Base-by-base conservation (phyloP, 2,113 vertebrate genomes). In the Sclerurus mexicanus region DNA sequence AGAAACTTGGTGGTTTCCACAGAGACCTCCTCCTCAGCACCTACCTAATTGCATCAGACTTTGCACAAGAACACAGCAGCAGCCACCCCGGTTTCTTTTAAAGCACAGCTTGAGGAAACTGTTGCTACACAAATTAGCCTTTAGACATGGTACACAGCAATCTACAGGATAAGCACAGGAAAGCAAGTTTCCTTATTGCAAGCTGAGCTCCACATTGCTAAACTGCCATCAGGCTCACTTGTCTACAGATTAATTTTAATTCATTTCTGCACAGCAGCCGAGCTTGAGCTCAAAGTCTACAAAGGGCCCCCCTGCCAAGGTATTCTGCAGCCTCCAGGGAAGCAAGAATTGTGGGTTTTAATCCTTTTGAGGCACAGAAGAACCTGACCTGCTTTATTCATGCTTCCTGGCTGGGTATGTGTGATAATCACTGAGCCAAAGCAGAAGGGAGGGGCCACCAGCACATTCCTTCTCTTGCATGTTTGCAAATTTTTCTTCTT, bases 311-410 rank as follows among this genome's bases (percentile, higher is more conserved):
- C 71, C 82, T 49, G 75, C 85, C 85, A 94, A 90, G 66, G 55
- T 58, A 90, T 67, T 39, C 79, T 93, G 53, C 46, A 74, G 67
- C 37, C 53, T 90, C 85, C 75, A 74, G 42, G 67, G 63, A 90
- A 47, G 75, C 37, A 86, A 66, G 62, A 84, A 90, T 62, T 80
- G 59, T 74, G 16, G 10, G 16, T 0, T 95, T 95, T 93, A 96
- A 96, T 95, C 85, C 67, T 79, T 96, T 64, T 62, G 72, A 87
- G 35, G 58, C 60, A 46, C 76, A 94, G 53, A 58, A 94, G 55
- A 21, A 94, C 72, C 69, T 77, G n/a, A 71, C 72, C 39, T 55
- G 72, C 58, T 91, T 95, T 87, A 90, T 73, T 87, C 58, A 53
- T 21, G 53, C 53, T 56, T 85, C 44, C 58, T 85, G 71, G 78